phyloP scores from a whole-genome alignment of 2,797 vertebrate species.

The Trachurus trachurus region DNA sequence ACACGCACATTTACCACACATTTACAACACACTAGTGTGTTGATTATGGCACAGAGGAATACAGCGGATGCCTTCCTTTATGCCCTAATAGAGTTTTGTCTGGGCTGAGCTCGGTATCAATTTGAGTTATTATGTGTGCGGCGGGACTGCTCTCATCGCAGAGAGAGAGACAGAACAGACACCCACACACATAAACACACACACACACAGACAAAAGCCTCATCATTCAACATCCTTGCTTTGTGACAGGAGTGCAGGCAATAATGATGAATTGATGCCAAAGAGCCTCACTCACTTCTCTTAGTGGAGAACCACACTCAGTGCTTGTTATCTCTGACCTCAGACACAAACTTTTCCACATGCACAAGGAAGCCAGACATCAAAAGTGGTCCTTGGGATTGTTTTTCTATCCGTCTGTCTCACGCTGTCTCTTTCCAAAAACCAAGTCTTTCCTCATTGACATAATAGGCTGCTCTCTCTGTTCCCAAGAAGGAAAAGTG shows the following conservation, averaged over 20 bases:
- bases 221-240: slow-evolving; percentile 63
- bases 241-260: slow-evolving; percentile 55
- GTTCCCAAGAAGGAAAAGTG: slow-evolving; percentile 16
- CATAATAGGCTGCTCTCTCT: slow-evolving; percentile 17
- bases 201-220: slow-evolving; percentile 53
- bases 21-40: slow-evolving; percentile 2
- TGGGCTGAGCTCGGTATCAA: slow-evolving; percentile 55
- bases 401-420: slow-evolving; percentile 14
- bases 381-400: slow-evolving; percentile 7
- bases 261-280: slow-evolving; percentile 63
- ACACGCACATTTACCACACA: slow-evolving; percentile 27
- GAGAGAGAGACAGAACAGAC: slow-evolving; percentile 67
- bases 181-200: slow-evolving; percentile 46
- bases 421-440: slow-evolving; percentile 5
- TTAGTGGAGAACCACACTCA: slow-evolving; percentile 39
- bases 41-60: slow-evolving; percentile 16
- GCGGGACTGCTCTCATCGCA: slow-evolving; percentile 42
- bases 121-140: slow-evolving; percentile 66
- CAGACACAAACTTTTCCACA: slow-evolving; percentile 28
- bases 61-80: slow-evolving; percentile 42
- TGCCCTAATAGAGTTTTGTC: slow-evolving; percentile 73
- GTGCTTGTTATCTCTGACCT: slow-evolving; percentile 36
- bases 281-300: slow-evolving; percentile 50
- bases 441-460: slow-evolving; percentile 1
- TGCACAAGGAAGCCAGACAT: slow-evolving; percentile 11